Percentiles rank a stretch among this genome's conserved stretches.
These are phyloP conservation scores for Platycnemis pennipes DNA, from an alignment of 2,888 invertebrate species.

Conservation along the genomic window DNA sequence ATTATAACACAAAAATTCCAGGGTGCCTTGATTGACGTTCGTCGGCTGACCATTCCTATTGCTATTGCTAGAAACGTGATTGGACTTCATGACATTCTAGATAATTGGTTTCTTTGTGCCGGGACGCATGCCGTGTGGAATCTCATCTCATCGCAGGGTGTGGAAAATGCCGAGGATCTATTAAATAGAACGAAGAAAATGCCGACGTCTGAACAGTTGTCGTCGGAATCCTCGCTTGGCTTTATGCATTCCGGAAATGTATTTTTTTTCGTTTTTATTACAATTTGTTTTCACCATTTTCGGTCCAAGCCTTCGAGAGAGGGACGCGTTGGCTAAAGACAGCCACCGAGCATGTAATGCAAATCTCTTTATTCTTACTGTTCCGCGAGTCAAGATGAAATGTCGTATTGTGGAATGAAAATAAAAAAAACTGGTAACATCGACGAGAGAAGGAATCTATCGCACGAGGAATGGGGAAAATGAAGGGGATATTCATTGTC, in stretches of 20 bases:
- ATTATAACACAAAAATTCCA: not conserved
- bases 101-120: not conserved
- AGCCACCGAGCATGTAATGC: not conserved
- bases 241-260: conserved; percentile 8
- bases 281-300: not conserved
- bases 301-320: not conserved
- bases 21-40: not conserved
- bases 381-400: not conserved
- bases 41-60: not conserved
- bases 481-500: conserved; percentile 13
- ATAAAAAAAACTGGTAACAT: not conserved
- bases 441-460: not conserved
- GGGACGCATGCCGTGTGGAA: not conserved
- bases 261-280: not conserved
- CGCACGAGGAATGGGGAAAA: not conserved
- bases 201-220: not conserved
- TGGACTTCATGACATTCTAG: not conserved
- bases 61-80: not conserved
- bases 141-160: not conserved
- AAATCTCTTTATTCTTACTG: not conserved
- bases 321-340: not conserved
- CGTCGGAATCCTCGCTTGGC: not conserved
- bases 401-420: not conserved
- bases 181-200: not conserved
- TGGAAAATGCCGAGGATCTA: not conserved